A percentile compares a stretch with the other conserved stretches of the same genome.
These are phyloP conservation scores for Drosophila neoperkinsi DNA, from an alignment of 2,888 invertebrate genomes.

Conservation along the genomic window DNA sequence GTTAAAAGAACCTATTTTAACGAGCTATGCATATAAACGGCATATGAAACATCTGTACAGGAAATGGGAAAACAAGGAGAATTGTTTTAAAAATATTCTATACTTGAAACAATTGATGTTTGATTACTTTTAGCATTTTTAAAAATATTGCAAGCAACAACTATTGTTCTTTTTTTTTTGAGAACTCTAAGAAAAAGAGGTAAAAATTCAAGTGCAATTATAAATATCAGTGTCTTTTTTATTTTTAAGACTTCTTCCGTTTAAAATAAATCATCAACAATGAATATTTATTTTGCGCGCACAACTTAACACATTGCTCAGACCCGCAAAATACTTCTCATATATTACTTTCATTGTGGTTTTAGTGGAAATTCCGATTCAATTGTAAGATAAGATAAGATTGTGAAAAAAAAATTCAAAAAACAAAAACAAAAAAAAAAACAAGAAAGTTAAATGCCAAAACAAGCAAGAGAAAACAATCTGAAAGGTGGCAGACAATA, in stretches of 20 bases:
- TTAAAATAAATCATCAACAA: no score
- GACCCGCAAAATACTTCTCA: constrained; percentile 2
- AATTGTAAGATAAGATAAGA: constrained; percentile 66
- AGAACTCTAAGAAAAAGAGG: neutral
- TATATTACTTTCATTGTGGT: constrained; percentile 7
- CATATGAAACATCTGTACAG: neutral
- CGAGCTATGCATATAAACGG: neutral
- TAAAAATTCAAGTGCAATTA: constrained; percentile 1
- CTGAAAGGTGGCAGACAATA: constrained; percentile 27
- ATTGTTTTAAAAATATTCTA: neutral
- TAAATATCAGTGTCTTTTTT: neutral
- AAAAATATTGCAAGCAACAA: neutral
- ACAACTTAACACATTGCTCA: neutral
- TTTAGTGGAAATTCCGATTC: constrained; percentile 47
- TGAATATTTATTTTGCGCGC: neutral
- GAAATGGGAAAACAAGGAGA: neutral
- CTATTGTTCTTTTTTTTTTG: neutral
- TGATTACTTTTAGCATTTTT: neutral
- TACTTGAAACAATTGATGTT: neutral
- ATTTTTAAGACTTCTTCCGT: neutral
- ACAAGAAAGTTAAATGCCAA: constrained; percentile 33
- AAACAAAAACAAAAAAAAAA: constrained; percentile 19
- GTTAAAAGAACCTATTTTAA: neutral
- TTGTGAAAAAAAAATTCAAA: constrained; percentile 13
- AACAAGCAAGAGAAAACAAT: constrained; percentile 40